Evolutionary conservation across 2,888 invertebrate species (phyloP), one percentile per base, ranked within the genome.

Genomic region (Stenoptilia bipunctidactyla): DNA sequence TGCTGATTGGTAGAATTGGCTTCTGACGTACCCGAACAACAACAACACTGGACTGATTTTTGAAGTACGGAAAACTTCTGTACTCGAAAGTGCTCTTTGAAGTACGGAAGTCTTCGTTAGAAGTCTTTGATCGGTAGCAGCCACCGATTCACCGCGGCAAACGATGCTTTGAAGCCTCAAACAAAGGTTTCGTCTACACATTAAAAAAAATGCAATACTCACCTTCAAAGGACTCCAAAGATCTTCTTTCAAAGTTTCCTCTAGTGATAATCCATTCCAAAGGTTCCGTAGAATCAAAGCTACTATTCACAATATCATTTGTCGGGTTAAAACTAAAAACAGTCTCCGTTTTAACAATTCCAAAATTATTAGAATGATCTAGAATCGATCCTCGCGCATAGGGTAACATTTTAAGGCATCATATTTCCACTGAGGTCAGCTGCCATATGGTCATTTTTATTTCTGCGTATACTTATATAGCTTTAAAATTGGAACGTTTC

Each of bases 331-430:
- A 74, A 0, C 69, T 67, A 40, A 79, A 66, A 0, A 74, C 45
- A 0, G 72, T 64, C 43, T 77, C 75, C 0, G 73, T 75, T 40
- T 76, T 77, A 13, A 75, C 65, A 41, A 74, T 68, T 0, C 73
- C 69, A 45, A 71, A 74, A 43, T 76, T 69, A 47, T 58, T 73
- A 0, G 62, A 42, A 33, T 64, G 70, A 41, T 74, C 68, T 13
- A 72, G 44, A 20, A 76, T 61, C 1, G 73, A 39, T 0, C 66
- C 68, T 6, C 63, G 60, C 1, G 74, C 62, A 34, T 73, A 74
- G 0, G 74, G 71, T 9, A 75, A 45, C 73, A 75, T 79, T 45
- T 52, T 20, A 5, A 20, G 20, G 4, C n/a, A 30, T 2, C 30
- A 30, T 30, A 10, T 30, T 20, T 30, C 30, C 12, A 12, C 30